phyloP scores from a whole-genome alignment of 2,797 vertebrate species.

The Austrolebias charrua region DNA sequence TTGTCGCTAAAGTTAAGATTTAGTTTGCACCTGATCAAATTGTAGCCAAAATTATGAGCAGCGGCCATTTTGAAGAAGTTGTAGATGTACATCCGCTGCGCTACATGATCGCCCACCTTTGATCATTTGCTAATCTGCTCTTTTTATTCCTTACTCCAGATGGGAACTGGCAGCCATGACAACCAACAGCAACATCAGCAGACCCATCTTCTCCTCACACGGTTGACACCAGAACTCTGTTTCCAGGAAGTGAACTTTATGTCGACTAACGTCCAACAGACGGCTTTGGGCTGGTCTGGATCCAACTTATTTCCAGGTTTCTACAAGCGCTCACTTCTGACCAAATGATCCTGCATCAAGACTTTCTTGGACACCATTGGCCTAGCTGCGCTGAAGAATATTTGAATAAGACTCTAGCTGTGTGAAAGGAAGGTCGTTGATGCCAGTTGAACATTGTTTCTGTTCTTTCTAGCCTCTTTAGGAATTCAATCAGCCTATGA shows the following conservation, averaged over 20 bases:
- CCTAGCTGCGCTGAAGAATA: constrained; percentile 28
- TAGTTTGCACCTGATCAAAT: no score
- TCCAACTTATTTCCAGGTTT: constrained; percentile 35
- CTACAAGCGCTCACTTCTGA: constrained; percentile 46
- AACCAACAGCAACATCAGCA: constrained; percentile 99
- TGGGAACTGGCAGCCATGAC: constrained; percentile 99
- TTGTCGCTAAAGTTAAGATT: no score
- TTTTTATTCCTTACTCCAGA: constrained; percentile 70
- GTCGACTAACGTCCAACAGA: constrained; percentile 26
- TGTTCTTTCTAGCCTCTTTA: constrained; percentile 56
- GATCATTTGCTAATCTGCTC: no score
- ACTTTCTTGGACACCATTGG: constrained; percentile 36
- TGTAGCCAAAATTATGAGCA: no score
- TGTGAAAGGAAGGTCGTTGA: constrained; percentile 24
- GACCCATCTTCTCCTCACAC: constrained; percentile 95
- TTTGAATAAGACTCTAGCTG: constrained; percentile 37
- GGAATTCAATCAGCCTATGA: constrained; percentile 78
- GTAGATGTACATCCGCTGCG: no score
- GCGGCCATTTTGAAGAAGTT: no score
- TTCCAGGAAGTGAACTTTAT: constrained; percentile 42
- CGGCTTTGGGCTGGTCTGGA: constrained; percentile 41
- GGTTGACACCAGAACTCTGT: constrained; percentile 78
- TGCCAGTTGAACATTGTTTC: constrained; percentile 24
- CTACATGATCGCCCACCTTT: no score
- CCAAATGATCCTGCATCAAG: constrained; percentile 43